Evolutionary conservation across 2,797 vertebrate species (phyloP).

Genomic region (Borostomias antarcticus): DNA sequence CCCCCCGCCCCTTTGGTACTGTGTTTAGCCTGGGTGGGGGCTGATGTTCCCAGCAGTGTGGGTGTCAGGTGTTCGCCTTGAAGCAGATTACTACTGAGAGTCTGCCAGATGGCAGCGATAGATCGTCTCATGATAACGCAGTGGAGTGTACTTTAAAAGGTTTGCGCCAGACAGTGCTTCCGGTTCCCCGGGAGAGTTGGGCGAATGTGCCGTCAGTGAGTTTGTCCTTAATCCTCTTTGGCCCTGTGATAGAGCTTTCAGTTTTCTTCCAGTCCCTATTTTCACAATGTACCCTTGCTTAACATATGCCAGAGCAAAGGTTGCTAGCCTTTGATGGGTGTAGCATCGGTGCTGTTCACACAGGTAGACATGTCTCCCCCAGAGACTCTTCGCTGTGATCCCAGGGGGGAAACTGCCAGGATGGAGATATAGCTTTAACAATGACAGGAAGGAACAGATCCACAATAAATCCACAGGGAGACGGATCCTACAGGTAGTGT

Average conservation of each 20-base stretch:
- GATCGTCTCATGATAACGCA: too few relatives aligned
- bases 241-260: neutral
- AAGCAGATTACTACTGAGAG: too few relatives aligned
- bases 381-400: neutral
- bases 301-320: neutral
- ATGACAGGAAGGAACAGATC: neutral
- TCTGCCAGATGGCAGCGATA: too few relatives aligned
- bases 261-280: neutral
- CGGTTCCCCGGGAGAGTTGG: neutral
- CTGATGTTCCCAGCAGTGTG: too few relatives aligned
- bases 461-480: neutral
- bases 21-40: neutral
- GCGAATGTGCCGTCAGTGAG: neutral
- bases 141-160: neutral
- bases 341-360: neutral
- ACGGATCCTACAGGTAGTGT: neutral
- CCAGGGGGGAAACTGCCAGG: neutral
- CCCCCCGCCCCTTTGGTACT: slow-evolving; percentile 20
- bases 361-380: neutral
- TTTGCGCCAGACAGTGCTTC: neutral
- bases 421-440: neutral
- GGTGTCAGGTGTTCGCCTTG: neutral
- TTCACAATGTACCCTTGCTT: neutral
- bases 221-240: neutral
- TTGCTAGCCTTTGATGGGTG: neutral